These are phyloP conservation scores for Oryctes rhinoceros DNA, from an alignment of 1,140 invertebrate genomes.

Conservation along the genomic window DNA sequence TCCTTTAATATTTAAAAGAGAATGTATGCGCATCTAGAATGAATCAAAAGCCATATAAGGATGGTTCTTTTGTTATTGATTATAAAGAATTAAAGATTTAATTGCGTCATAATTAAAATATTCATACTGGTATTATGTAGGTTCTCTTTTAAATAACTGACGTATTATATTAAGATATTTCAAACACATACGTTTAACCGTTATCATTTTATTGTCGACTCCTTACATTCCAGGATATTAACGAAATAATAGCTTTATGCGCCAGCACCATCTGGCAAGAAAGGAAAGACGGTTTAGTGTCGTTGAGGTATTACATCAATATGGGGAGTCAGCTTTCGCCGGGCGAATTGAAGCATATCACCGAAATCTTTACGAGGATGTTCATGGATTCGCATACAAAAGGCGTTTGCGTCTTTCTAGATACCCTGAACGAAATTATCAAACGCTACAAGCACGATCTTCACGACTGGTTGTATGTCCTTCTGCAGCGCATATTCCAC, in stretches of 20 bases:
- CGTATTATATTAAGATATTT: background rate
- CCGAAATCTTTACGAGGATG: slow-evolving; percentile 94
- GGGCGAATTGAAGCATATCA: slow-evolving; percentile 80
- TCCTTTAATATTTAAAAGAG: too few relatives aligned
- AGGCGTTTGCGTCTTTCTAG: slow-evolving; percentile 92
- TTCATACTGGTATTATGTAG: background rate
- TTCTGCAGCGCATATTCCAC: slow-evolving; percentile 80
- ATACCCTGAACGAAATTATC: slow-evolving; percentile 89
- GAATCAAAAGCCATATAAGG: too few relatives aligned
- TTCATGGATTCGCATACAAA: slow-evolving; percentile 98
- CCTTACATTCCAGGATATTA: slow-evolving; percentile 73
- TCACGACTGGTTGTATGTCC: slow-evolving; percentile 89
- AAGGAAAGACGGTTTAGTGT: slow-evolving; percentile 89
- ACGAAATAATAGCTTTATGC: slow-evolving; percentile 88
- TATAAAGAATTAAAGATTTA: too few relatives aligned
- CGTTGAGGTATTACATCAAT: slow-evolving; percentile 78
- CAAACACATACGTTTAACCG: background rate
- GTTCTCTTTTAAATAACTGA: background rate
- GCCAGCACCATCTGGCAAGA: slow-evolving; percentile 91
- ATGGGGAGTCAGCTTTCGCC: slow-evolving; percentile 74
- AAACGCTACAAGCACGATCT: slow-evolving; percentile 87
- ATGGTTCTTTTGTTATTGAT: too few relatives aligned
- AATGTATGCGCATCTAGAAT: too few relatives aligned
- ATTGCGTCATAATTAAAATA: too few relatives aligned
- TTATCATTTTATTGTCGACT: too few relatives aligned